A percentile compares a stretch with the other conserved stretches of the same genome.
phyloP scores from a whole-genome alignment of 2,888 invertebrate genomes.

The Drosophila nr. fundita region DNA sequence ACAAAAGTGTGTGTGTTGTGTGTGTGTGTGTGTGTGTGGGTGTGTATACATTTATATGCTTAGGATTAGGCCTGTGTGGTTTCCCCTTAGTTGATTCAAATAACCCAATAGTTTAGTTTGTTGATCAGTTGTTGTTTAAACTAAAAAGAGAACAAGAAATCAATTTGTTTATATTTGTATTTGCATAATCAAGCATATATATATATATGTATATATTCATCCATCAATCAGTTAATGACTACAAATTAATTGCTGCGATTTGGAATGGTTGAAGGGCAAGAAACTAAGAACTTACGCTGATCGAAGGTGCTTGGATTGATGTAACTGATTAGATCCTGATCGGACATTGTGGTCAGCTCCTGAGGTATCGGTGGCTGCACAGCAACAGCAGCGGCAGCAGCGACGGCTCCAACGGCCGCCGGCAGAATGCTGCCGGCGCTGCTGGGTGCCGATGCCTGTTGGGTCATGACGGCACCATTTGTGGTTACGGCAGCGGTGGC shows the following conservation, averaged over 20 bases:
- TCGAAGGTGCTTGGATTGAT: constrained; percentile 96
- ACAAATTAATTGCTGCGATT: background rate
- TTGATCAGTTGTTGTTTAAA: constrained; percentile 52
- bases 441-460: constrained; percentile 75
- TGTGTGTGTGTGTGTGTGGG: constrained; percentile 10
- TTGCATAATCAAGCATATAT: background rate
- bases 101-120: constrained; percentile 50
- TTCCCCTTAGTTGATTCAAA: constrained; percentile 34
- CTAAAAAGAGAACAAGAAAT: constrained; percentile 35
- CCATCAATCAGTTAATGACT: background rate
- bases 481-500: constrained; percentile 82
- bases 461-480: constrained; percentile 79
- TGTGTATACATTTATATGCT: constrained; percentile 28
- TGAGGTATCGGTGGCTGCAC: constrained; percentile 87
- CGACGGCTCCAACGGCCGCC: constrained; percentile 69
- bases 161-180: background rate
- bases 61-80: constrained; percentile 56
- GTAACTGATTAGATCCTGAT: constrained; percentile 94
- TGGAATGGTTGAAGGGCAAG: background rate
- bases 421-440: constrained; percentile 68
- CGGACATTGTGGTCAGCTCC: constrained; percentile 93
- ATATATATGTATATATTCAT: too few relatives aligned
- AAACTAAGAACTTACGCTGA: constrained; percentile 87
- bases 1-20: constrained; percentile 22
- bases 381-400: constrained; percentile 83